These are phyloP conservation scores for Panagrolaimus sp. DNA, from an alignment of 1,140 invertebrate genomes.

Conservation along the genomic window DNA sequence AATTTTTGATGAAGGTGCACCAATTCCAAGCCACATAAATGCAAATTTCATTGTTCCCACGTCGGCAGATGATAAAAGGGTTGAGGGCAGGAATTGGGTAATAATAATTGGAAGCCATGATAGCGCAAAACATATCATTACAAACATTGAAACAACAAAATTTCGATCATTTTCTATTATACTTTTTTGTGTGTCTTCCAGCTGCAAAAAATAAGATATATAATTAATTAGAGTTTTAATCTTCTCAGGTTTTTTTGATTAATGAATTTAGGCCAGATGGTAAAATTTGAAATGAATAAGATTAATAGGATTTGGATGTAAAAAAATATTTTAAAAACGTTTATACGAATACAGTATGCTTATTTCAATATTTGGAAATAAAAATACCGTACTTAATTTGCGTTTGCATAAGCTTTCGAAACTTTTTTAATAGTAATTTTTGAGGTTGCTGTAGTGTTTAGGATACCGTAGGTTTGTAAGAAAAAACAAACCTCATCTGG, in stretches of 20 bases:
- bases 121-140: slow-evolving; percentile 80
- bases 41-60: slow-evolving; percentile 81
- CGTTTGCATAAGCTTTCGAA: no score
- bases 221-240: background rate
- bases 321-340: no score
- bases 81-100: slow-evolving; percentile 68
- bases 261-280: slow-evolving; percentile 19
- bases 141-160: slow-evolving; percentile 86
- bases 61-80: slow-evolving; percentile 62
- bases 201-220: slow-evolving; percentile 36
- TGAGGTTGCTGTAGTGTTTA: background rate
- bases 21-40: slow-evolving; percentile 83
- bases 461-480: background rate
- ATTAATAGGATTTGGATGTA: no score
- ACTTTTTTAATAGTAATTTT: no score
- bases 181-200: slow-evolving; percentile 71
- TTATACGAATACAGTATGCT: no score
- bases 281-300: slow-evolving; percentile 17
- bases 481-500: slow-evolving; percentile 60
- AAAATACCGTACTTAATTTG: background rate
- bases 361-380: slow-evolving; percentile 16
- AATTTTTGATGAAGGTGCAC: slow-evolving; percentile 89
- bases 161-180: slow-evolving; percentile 87
- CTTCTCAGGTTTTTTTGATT: no score
- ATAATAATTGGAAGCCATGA: slow-evolving; percentile 85